phyloP scores from a whole-genome alignment of 1,140 invertebrate species.

The Lethrus apterus region DNA sequence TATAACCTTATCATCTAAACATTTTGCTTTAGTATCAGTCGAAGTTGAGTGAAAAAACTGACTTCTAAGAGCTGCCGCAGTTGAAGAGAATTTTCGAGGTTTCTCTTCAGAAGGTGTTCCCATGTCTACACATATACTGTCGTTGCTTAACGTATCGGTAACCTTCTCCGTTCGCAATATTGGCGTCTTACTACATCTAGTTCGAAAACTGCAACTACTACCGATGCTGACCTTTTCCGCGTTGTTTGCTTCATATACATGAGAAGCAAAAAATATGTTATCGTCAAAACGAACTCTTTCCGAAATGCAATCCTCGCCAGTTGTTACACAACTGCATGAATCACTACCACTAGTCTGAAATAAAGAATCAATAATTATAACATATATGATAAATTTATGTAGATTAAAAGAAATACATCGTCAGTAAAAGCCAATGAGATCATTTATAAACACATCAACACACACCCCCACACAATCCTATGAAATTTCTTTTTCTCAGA shows the following conservation, averaged over 20 bases:
- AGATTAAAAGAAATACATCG: no score
- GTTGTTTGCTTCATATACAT: conserved; percentile 17
- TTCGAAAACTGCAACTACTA: conserved; percentile 28
- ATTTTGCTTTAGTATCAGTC: conserved; percentile 31
- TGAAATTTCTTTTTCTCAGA: no score
- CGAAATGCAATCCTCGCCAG: conserved; percentile 51
- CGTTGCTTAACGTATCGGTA: conserved; percentile 33
- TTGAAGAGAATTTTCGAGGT: conserved; percentile 26
- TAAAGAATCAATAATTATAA: no score
- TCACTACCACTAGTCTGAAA: conserved; percentile 34
- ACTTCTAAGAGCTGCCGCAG: conserved; percentile 32
- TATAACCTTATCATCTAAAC: conserved; percentile 35
- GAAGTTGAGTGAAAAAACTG: conserved; percentile 34
- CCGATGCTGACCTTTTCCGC: conserved; percentile 37
- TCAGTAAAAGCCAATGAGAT: no score
- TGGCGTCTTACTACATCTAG: conserved; percentile 1
- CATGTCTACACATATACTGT: conserved; percentile 37
- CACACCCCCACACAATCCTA: no score
- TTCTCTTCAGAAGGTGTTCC: conserved; percentile 21
- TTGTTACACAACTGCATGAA: conserved; percentile 36
- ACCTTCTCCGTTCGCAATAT: conserved; percentile 15
- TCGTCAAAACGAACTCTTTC: conserved; percentile 53
- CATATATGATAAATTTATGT: no score
- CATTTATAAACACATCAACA: no score
- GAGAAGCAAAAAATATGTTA: conserved; percentile 40